Base-by-base conservation (phyloP, 2,888 invertebrate genomes). In the Nomada ferruginata region DNA sequence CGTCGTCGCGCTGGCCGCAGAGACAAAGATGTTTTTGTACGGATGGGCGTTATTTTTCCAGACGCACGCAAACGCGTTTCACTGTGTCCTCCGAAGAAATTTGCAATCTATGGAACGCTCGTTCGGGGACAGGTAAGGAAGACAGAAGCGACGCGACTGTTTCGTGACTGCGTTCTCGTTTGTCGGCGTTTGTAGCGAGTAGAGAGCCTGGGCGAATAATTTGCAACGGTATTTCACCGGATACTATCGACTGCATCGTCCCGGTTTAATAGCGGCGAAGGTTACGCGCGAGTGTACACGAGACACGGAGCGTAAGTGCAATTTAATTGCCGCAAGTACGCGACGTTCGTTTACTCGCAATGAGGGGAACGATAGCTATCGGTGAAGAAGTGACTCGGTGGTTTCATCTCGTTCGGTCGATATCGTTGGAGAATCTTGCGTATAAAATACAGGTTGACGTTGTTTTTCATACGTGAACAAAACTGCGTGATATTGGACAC, bases 321-420 rank as follows among this genome's bases (percentile, higher is more conserved):
- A 76, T 73, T 86, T 86, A 86, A 86, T 86, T 81, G 83, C 79
- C 55, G 23, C 47, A 15, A 20, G 50, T 77, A 61, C 64, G 70
- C 79, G 64, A 79, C 68, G 68, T 65, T 75, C 50, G 69, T 82
- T 79, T 65, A 64, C 64, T 74, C 61, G 79, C 79, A 79, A 77
- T 82, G 79, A 84, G 79, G 64, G 74, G 66, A 53, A 77, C 73
- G 86, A 86, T 86, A 73, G 74, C 66, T 60, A 77, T 84, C 74
- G 70, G 26, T 52, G 79, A 47, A 59, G 71, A 10, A 61, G 23
- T 59, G 61, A n/a, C 18, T 53, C 64, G 47, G 83, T 75, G 73
- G 73, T 72, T 69, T 75, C 42, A 74, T 66, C 20, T 61, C 23
- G 72, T 64, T 69, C 23, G 60, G 47, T 60, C 64, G 77, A 59